Percentiles rank a stretch among this genome's conserved stretches.
Evolutionary conservation across 2,113 vertebrate species (phyloP).

Genomic region (Podilymbus podiceps): DNA sequence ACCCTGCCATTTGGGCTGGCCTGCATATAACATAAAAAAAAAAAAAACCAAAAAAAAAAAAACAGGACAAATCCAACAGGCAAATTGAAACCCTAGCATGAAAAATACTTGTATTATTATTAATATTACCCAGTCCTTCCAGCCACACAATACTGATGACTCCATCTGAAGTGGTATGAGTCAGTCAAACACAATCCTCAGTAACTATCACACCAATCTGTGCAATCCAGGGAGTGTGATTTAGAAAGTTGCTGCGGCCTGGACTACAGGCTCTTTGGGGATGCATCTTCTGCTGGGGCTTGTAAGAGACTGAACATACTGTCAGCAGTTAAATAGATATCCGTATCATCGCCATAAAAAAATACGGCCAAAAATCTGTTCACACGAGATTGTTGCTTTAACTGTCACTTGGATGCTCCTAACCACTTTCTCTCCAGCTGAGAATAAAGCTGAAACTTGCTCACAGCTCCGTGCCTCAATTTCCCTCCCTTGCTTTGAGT

Average conservation of each 20-base stretch:
- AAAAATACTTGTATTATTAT: not conserved
- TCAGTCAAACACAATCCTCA: not conserved
- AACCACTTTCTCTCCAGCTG: not conserved
- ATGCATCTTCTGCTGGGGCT: not conserved
- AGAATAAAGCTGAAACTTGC: not conserved
- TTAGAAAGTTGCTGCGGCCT: not conserved
- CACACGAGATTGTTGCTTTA: not conserved
- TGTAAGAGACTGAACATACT: slow-evolving; percentile 1
- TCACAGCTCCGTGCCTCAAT: not conserved
- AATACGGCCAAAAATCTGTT: slow-evolving; percentile 13
- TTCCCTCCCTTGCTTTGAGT: not conserved
- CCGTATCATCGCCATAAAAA: slow-evolving; percentile 23
- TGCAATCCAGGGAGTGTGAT: not conserved
- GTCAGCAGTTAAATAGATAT: slow-evolving; percentile 35
- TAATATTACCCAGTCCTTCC: not conserved
- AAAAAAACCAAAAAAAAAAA: not conserved
- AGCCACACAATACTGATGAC: not conserved
- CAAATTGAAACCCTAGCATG: not conserved
- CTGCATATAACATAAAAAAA: not conserved
- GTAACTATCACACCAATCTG: not conserved
- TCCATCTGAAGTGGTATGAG: not conserved
- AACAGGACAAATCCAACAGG: not conserved
- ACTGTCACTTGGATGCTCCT: not conserved
- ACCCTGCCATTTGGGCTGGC: not conserved
- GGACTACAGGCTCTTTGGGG: not conserved